Percentiles rank a stretch among this genome's conserved stretches.
Conservation (phyloP, 2,113 vertebrate genomes). For the Eclectus roratus region DNA sequence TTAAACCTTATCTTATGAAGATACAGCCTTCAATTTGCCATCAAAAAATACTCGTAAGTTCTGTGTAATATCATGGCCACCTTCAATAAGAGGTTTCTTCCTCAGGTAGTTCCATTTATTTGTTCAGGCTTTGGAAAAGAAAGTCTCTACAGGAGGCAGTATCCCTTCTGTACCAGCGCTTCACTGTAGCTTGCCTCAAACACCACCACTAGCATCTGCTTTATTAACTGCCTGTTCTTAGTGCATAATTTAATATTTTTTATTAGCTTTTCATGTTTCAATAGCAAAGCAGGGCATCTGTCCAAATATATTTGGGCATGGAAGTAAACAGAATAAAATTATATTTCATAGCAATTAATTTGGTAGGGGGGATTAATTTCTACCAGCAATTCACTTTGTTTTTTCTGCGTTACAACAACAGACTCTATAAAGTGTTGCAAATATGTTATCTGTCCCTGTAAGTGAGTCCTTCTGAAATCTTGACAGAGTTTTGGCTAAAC, state of each 20-base stretch:
- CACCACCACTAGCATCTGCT: not conserved
- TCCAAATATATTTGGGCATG: not conserved
- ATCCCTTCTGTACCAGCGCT: not conserved
- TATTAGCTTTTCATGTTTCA: constrained; percentile 21
- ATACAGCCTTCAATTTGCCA: not conserved
- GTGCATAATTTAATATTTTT: constrained; percentile 13
- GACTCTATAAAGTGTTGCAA: not conserved
- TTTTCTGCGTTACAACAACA: not conserved
- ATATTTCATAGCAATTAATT: constrained; percentile 18
- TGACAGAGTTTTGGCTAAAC: not conserved
- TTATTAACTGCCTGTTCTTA: not conserved
- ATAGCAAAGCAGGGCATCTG: constrained; percentile 12
- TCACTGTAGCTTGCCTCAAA: not conserved
- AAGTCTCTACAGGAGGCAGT: not conserved
- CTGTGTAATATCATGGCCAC: not conserved
- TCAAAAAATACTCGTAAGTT: not conserved
- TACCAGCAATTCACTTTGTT: not conserved
- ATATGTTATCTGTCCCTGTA: not conserved
- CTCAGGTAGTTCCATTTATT: not conserved
- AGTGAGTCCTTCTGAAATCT: not conserved
- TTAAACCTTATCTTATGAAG: not conserved
- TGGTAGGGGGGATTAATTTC: not conserved
- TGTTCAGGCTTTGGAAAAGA: not conserved
- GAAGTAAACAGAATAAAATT: not conserved
- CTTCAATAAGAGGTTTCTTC: not conserved